Evolutionary conservation across 1,140 invertebrate species (phyloP).

Genomic region (Diachasma alloeum): DNA sequence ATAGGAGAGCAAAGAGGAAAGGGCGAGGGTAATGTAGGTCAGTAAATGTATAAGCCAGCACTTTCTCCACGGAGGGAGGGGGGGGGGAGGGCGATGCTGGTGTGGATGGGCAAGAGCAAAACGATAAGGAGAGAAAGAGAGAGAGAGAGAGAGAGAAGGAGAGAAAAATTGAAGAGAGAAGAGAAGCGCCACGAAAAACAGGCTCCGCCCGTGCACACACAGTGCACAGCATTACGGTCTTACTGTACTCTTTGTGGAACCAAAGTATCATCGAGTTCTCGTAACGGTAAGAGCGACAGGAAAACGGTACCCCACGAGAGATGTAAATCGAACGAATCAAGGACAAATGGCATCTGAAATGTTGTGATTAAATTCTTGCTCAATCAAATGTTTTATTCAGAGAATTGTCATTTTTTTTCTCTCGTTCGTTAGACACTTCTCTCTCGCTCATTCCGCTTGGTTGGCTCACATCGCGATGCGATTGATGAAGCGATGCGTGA

Average conservation of each 20-base stretch:
- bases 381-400: background rate
- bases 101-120: background rate
- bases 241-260: slow-evolving; percentile 26
- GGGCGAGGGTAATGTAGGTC: slow-evolving; percentile 61
- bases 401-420: background rate
- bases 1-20: slow-evolving; percentile 34
- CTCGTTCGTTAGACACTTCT: no score
- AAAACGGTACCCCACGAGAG: background rate
- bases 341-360: background rate
- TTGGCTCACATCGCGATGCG: background rate
- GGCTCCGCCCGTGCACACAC: slow-evolving; percentile 36
- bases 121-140: background rate
- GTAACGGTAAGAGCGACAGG: slow-evolving; percentile 8
- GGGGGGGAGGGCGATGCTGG: slow-evolving; percentile 46
- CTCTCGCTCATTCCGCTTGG: no score
- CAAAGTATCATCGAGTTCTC: background rate
- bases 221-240: slow-evolving; percentile 8
- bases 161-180: background rate
- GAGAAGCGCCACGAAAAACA: slow-evolving; percentile 37
- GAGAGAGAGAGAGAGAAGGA: background rate
- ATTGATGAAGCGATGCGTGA: background rate
- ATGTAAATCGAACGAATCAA: slow-evolving; percentile 16
- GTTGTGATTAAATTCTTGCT: background rate
- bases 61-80: slow-evolving; percentile 61
- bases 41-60: slow-evolving; percentile 61